Evolutionary conservation across 2,797 vertebrate genomes (phyloP), one percentile per base, ranked within the genome.

Genomic region (Ceyx erithaca): DNA sequence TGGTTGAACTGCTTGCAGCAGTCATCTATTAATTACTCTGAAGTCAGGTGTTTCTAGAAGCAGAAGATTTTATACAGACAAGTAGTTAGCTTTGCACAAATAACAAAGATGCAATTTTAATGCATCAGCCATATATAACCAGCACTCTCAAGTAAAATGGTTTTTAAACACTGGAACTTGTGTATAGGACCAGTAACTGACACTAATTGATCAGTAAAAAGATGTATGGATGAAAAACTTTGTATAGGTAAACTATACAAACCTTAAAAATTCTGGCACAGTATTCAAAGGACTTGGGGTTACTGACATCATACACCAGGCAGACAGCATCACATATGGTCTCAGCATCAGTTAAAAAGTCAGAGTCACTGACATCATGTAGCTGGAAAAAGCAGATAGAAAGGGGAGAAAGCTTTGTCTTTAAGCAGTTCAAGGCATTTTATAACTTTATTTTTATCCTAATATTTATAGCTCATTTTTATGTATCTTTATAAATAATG

Each of bases 261-360:
- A 99, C 99, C 99, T 99, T 99, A 98, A 99, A 99, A 92, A 99
- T 98, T 96, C 98, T 99, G 95, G 98, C 98, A 86, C 99, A 99
- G 97, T 99, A 99, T 87, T 99, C 99, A 97, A 99, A 99, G 51
- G 99, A 99, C 87, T 97, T 97, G 1, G 99, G 98, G 85, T 98
- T 98, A 97, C 98, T 99, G 97, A 99, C 93, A 91, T 99, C 99
- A 77, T 99, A 99, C 9, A 99, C 98, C 94, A 99, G 97, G 96
- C 99, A 99, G 40, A 99, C 98, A 51, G 98, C 99, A n/a, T 99
- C 99, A 13, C 99, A 99, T 88, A 98, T 88, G 31, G 98, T 97
- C 91, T 99, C 99, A 5, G 96, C 93, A 43, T 99, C 98, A 26
- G 98, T 98, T 58, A 99, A 97, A 95, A 99, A 98, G 91, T 99